These are phyloP conservation scores for Pristionchus japonicus DNA, from an alignment of 2,888 invertebrate genomes.

Conservation along the genomic window DNA sequence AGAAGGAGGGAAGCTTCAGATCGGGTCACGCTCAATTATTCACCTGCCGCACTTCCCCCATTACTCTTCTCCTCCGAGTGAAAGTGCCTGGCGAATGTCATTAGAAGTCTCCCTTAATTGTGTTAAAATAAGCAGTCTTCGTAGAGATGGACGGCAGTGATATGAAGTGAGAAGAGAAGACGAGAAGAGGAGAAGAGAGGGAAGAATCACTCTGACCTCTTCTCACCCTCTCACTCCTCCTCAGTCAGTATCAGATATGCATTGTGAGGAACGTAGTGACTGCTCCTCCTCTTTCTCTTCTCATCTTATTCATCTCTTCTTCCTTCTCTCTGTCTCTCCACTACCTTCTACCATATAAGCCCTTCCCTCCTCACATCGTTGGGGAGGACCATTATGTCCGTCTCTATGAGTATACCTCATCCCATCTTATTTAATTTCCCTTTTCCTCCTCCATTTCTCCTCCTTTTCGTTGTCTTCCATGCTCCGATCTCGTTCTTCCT, in stretches of 20 bases:
- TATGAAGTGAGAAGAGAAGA: slow-evolving; percentile 24
- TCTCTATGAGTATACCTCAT: slow-evolving; percentile 41
- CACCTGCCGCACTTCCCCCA: slow-evolving; percentile 23
- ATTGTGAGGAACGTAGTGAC: slow-evolving; percentile 40
- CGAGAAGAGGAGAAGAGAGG: not conserved
- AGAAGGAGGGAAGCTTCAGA: not conserved
- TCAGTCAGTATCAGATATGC: slow-evolving; percentile 24
- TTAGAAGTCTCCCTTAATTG: slow-evolving; percentile 40
- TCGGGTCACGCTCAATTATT: slow-evolving; percentile 20
- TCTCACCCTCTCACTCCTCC: not conserved
- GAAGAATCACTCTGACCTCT: slow-evolving; percentile 31
- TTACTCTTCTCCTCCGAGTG: slow-evolving; percentile 1
- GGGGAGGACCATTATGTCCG: slow-evolving; percentile 13
- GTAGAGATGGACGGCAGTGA: not conserved
- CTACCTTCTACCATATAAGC: slow-evolving; percentile 41
- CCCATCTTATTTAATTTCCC: slow-evolving; percentile 40
- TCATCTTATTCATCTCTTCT: slow-evolving; percentile 31
- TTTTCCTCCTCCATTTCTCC: not conserved
- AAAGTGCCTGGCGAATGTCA: slow-evolving; percentile 41
- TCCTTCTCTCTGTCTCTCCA: not conserved
- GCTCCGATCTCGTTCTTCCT: not conserved
- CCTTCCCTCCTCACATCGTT: slow-evolving; percentile 21
- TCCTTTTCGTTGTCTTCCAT: not conserved
- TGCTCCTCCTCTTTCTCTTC: not conserved
- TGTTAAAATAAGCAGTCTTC: slow-evolving; percentile 34